Evolutionary conservation across 2,113 vertebrate genomes (phyloP).

Genomic region (Dendropsophus ebraccatus): DNA sequence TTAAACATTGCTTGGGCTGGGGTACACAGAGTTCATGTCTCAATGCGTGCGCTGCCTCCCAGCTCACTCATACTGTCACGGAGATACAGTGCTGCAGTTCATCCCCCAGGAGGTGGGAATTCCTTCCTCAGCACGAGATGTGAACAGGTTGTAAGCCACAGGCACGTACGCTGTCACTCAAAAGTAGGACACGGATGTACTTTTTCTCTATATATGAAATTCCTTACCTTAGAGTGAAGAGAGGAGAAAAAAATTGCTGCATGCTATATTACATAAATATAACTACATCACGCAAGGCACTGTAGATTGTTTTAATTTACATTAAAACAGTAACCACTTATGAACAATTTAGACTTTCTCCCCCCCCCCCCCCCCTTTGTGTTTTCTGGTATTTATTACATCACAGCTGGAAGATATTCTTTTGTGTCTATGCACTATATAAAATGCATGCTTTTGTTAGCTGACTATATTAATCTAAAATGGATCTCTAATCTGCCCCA

Average conservation of each 20-base stretch:
- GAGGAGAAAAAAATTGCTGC: background rate
- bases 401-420: background rate
- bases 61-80: slow-evolving; percentile 32
- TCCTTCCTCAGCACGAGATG: slow-evolving; percentile 33
- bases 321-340: background rate
- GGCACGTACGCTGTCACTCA: slow-evolving; percentile 33
- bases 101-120: slow-evolving; percentile 43
- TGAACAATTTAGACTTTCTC: too few relatives aligned
- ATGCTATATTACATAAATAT: background rate
- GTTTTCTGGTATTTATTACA: background rate
- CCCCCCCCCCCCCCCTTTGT: too few relatives aligned
- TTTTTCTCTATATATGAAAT: slow-evolving; percentile 10
- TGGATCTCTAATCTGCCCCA: too few relatives aligned
- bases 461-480: too few relatives aligned
- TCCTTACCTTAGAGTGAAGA: background rate
- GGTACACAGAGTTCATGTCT: slow-evolving; percentile 45
- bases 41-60: slow-evolving; percentile 32
- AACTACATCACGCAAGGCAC: background rate
- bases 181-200: slow-evolving; percentile 8
- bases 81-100: slow-evolving; percentile 9
- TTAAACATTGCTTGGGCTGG: slow-evolving; percentile 27
- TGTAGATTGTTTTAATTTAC: background rate
- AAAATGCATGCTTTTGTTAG: background rate
- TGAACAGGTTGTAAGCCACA: slow-evolving; percentile 12
- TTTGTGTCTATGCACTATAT: background rate